Percentiles rank a stretch among this genome's conserved stretches.
These are phyloP conservation scores for Eumacrocentrus americanus DNA, from an alignment of 2,888 invertebrate species.

Conservation along the genomic window DNA sequence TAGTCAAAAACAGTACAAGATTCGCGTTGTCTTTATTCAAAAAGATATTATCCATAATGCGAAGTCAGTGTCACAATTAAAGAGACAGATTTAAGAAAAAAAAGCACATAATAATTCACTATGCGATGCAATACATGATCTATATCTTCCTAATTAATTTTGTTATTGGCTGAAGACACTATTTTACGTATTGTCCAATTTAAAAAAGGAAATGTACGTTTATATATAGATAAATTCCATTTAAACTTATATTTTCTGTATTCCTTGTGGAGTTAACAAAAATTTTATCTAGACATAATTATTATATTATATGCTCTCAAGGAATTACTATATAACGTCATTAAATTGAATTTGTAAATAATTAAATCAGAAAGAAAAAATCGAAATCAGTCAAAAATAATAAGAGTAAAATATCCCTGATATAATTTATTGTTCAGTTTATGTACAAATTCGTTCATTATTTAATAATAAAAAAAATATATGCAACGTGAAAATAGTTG, in stretches of 20 bases:
- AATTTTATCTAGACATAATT: neutral
- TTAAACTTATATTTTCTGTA: conserved; percentile 15
- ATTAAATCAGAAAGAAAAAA: neutral
- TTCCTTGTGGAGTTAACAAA: neutral
- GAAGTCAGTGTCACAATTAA: conserved; percentile 23
- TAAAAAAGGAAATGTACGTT: conserved; percentile 32
- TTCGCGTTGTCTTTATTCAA: conserved; percentile 16
- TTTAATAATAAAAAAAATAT: conserved; percentile 3
- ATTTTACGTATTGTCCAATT: conserved; percentile 11
- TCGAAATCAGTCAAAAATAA: neutral
- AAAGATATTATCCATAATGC: conserved; percentile 1
- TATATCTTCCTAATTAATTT: conserved; percentile 39
- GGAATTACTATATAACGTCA: too few relatives aligned
- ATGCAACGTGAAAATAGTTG: neutral
- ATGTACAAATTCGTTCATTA: conserved; percentile 7
- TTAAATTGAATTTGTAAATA: neutral
- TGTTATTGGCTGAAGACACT: conserved; percentile 43
- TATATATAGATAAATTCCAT: conserved; percentile 25
- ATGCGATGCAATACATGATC: conserved; percentile 34
- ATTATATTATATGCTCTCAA: neutral
- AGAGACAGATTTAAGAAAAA: conserved; percentile 23
- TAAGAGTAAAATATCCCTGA: neutral
- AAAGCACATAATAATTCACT: conserved; percentile 34
- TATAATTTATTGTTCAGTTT: conserved; percentile 1
- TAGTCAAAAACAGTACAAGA: conserved; percentile 18